phyloP scores from a whole-genome alignment of 2,888 invertebrate species.

The Diploptera punctata region DNA sequence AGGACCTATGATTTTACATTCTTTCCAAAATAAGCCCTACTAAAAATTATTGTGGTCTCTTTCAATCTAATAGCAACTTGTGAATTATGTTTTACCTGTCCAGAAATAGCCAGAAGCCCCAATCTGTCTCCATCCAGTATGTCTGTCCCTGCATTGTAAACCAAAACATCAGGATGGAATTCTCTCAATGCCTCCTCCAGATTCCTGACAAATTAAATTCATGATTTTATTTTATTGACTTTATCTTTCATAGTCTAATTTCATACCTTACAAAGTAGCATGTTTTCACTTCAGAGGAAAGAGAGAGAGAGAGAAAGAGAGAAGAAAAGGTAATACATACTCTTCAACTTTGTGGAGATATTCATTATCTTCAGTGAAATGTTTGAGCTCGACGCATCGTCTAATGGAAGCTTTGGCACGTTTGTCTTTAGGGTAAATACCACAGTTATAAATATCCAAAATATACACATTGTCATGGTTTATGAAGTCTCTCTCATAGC shows the following conservation, averaged over 20 bases:
- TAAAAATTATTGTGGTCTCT: too few relatives aligned
- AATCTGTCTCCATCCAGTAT: slow-evolving; percentile 79
- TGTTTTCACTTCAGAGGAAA: too few relatives aligned
- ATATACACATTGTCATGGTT: slow-evolving; percentile 78
- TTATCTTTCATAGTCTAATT: too few relatives aligned
- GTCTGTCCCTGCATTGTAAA: slow-evolving; percentile 96
- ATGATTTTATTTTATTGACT: too few relatives aligned
- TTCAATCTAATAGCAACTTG: too few relatives aligned
- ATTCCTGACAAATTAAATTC: too few relatives aligned
- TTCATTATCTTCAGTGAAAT: slow-evolving; percentile 68
- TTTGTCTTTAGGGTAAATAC: slow-evolving; percentile 81
- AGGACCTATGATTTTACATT: too few relatives aligned
- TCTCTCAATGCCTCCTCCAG: slow-evolving; percentile 70
- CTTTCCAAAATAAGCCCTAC: too few relatives aligned
- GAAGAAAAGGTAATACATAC: slow-evolving; percentile 64
- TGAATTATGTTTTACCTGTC: slow-evolving; percentile 70
- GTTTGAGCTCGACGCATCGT: slow-evolving; percentile 70
- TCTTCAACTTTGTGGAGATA: slow-evolving; percentile 71
- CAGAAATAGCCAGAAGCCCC: slow-evolving; percentile 73
- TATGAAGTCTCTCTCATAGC: slow-evolving; percentile 82
- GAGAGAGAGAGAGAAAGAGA: too few relatives aligned
- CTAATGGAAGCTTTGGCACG: slow-evolving; percentile 75
- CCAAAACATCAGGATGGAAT: slow-evolving; percentile 78
- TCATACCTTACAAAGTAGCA: too few relatives aligned
- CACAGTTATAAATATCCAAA: slow-evolving; percentile 83